A percentile compares a stretch with the other conserved stretches of the same genome.
These are phyloP conservation scores for Heliothis virescens DNA, from an alignment of 1,140 invertebrate genomes.

Conservation along the genomic window DNA sequence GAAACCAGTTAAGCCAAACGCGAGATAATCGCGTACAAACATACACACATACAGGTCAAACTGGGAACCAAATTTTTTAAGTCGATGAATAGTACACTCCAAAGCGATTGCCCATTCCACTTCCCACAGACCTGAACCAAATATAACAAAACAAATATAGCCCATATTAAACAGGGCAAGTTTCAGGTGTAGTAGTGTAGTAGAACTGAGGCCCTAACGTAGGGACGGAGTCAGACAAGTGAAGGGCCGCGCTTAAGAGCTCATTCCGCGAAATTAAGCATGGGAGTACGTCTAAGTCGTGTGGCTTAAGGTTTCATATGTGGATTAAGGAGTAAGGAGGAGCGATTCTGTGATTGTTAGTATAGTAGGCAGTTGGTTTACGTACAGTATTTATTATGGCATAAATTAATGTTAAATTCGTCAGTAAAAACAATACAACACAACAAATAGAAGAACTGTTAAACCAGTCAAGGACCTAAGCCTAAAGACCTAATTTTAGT, in stretches of 20 bases:
- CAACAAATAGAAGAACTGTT: too few species aligned
- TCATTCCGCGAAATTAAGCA: slow-evolving; percentile 81
- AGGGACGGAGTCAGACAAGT: slow-evolving; percentile 61
- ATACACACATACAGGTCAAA: too few species aligned
- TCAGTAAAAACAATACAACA: too few species aligned
- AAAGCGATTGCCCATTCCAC: slow-evolving; percentile 13
- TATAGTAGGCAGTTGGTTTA: background rate
- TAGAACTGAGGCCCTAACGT: slow-evolving; percentile 48
- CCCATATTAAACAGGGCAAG: slow-evolving; percentile 64
- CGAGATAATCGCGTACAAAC: too few species aligned
- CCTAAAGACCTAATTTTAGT: too few species aligned
- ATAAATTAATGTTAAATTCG: too few species aligned
- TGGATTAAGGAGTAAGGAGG: slow-evolving; percentile 48
- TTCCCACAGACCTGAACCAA: slow-evolving; percentile 29
- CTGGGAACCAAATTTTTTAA: too few species aligned
- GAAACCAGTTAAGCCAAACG: too few species aligned
- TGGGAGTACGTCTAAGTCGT: slow-evolving; percentile 70
- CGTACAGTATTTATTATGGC: too few species aligned
- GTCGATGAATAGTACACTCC: too few species aligned
- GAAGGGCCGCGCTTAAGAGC: slow-evolving; percentile 73
- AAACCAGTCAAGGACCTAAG: too few species aligned
- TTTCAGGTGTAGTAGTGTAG: slow-evolving; percentile 74
- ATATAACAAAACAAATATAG: slow-evolving; percentile 59
- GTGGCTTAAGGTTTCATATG: slow-evolving; percentile 65
- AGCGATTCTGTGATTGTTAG: slow-evolving; percentile 31